These are phyloP conservation scores for Beris morrisii DNA, from an alignment of 2,888 invertebrate genomes.

Conservation along the genomic window DNA sequence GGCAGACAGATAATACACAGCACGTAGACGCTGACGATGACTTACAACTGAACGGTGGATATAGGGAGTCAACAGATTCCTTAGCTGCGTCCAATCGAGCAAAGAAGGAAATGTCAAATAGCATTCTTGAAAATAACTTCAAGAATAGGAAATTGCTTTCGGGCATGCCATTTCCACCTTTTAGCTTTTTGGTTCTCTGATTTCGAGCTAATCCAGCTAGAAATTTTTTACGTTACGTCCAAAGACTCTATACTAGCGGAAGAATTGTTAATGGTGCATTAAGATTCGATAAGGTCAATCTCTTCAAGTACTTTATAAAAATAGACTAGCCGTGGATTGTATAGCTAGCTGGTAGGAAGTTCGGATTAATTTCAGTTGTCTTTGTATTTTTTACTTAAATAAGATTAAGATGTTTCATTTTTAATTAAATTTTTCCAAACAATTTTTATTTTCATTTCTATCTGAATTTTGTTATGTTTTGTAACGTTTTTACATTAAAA, in stretches of 20 bases:
- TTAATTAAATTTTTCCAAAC: no score
- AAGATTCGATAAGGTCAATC: neutral
- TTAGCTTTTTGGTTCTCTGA: neutral
- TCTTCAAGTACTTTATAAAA: neutral
- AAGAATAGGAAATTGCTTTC: conserved; percentile 3
- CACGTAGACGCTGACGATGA: no score
- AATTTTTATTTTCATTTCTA: no score
- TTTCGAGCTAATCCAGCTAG: neutral
- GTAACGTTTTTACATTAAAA: no score
- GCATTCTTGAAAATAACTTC: conserved; percentile 15
- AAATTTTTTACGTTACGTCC: neutral
- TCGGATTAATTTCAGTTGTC: no score
- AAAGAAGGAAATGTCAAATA: conserved; percentile 11
- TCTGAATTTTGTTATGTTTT: no score
- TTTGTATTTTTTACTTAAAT: no score
- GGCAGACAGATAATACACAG: no score
- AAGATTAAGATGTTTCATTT: no score
- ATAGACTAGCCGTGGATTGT: no score
- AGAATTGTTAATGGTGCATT: conserved; percentile 14
- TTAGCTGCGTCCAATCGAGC: neutral
- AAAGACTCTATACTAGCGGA: neutral
- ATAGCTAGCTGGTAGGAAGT: no score
- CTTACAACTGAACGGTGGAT: neutral
- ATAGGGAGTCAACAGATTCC: neutral
- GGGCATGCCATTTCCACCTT: conserved; percentile 6